Percentiles rank a stretch among this genome's conserved stretches.
Conservation (phyloP, 2,113 vertebrate genomes). For the Hiodon alosoides region DNA sequence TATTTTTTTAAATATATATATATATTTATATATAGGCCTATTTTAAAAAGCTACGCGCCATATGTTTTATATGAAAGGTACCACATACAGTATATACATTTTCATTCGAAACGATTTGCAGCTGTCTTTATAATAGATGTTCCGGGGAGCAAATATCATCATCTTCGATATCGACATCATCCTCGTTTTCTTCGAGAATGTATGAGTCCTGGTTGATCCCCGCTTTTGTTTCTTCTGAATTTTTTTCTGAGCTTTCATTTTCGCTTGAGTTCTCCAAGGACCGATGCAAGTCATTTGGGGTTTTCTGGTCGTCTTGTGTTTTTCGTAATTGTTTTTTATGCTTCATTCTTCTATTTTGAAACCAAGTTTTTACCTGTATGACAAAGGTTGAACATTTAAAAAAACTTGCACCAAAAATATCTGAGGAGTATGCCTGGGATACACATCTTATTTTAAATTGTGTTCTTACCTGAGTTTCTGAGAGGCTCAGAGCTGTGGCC, state of each 20-base stretch:
- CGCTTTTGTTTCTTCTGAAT: constrained; percentile 52
- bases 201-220: constrained; percentile 63
- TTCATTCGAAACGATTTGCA: constrained; percentile 24
- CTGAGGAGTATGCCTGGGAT: neutral
- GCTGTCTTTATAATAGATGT: constrained; percentile 66
- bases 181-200: constrained; percentile 76
- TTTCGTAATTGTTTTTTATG: constrained; percentile 94
- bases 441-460: neutral
- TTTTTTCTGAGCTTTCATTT: constrained; percentile 57
- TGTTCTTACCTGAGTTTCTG: constrained; percentile 86
- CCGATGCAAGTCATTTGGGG: constrained; percentile 59
- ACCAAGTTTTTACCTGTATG: constrained; percentile 87
- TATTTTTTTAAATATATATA: constrained; percentile 30
- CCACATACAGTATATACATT: constrained; percentile 35
- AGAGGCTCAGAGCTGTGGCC: constrained; percentile 93
- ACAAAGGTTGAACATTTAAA: constrained; percentile 17
- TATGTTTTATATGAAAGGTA: constrained; percentile 29
- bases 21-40: constrained; percentile 1
- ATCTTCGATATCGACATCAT: constrained; percentile 90
- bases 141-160: constrained; percentile 73
- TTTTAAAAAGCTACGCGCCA: constrained; percentile 16
- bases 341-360: constrained; percentile 91
- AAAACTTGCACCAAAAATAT: constrained; percentile 3
- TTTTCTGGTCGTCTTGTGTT: constrained; percentile 85
- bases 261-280: constrained; percentile 68